Percentiles rank a stretch among this genome's conserved stretches.
These are phyloP conservation scores for Eleginops maclovinus DNA, from an alignment of 2,113 vertebrate genomes.

Conservation along the genomic window DNA sequence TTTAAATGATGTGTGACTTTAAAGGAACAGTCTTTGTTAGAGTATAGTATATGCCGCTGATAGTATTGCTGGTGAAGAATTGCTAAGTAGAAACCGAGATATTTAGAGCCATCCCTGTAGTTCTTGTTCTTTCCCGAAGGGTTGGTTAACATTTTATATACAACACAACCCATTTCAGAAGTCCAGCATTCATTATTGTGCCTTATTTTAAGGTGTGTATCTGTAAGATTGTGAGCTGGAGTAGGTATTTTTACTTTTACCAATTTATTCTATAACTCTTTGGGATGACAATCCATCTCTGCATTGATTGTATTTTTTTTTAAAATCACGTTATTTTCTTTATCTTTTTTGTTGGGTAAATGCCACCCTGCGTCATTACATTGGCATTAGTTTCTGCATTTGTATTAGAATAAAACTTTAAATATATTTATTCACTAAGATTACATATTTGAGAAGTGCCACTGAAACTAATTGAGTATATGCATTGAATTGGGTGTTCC, in stretches of 20 bases:
- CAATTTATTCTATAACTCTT: not conserved
- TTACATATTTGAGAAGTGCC: not conserved
- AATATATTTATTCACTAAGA: not conserved
- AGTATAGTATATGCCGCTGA: not conserved
- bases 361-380: conserved; percentile 9
- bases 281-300: conserved; percentile 1
- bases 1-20: not conserved
- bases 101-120: not conserved
- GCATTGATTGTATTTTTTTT: conserved; percentile 29
- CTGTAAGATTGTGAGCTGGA: not conserved
- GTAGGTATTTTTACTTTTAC: not conserved
- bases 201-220: not conserved
- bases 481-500: not conserved
- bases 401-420: not conserved
- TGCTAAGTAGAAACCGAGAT: not conserved
- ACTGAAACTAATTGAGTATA: conserved; percentile 4
- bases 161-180: too few species aligned
- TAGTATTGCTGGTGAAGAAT: not conserved
- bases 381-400: not conserved
- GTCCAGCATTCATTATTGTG: too few species aligned
- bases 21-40: not conserved
- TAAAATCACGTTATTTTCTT: not conserved
- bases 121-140: not conserved
- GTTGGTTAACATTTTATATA: too few species aligned
- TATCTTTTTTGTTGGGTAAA: conserved; percentile 9